Evolutionary conservation across 2,888 invertebrate species (phyloP).

Genomic region (Bhutanitis thaidina): DNA sequence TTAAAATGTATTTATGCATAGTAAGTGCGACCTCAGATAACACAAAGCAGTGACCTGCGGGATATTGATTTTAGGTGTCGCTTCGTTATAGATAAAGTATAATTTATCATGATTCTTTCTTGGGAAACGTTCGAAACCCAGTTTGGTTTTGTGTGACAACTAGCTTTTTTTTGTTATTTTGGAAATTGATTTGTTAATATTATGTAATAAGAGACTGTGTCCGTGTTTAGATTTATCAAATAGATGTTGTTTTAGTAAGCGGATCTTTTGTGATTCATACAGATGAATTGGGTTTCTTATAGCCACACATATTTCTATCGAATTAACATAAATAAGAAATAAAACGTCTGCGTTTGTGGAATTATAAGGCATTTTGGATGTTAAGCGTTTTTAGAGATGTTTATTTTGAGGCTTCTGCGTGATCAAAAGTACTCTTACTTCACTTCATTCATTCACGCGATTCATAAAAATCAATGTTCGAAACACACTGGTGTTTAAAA

Average conservation of each 20-base stretch:
- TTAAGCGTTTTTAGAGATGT: too few species aligned
- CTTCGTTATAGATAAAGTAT: constrained; percentile 29
- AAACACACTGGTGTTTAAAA: too few species aligned
- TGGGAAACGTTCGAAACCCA: constrained; percentile 19
- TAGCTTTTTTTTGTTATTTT: constrained; percentile 6
- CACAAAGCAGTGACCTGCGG: constrained; percentile 44
- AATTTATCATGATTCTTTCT: constrained; percentile 38
- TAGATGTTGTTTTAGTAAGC: not conserved
- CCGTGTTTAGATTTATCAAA: not conserved
- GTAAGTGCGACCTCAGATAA: constrained; percentile 46
- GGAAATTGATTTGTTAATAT: constrained; percentile 11
- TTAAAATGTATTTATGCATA: constrained; percentile 64
- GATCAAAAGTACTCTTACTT: too few species aligned
- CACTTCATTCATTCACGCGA: too few species aligned
- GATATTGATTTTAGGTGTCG: constrained; percentile 56
- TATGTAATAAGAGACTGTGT: not conserved
- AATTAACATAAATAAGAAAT: not conserved
- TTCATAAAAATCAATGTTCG: too few species aligned
- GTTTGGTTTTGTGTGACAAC: not conserved
- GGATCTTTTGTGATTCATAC: not conserved
- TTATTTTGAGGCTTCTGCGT: too few species aligned
- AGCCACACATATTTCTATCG: not conserved
- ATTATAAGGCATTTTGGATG: too few species aligned
- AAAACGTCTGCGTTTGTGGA: too few species aligned
- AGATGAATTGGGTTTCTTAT: not conserved